Evolutionary conservation across 2,113 vertebrate genomes (phyloP).

Genomic region (Saccopteryx leptura): DNA sequence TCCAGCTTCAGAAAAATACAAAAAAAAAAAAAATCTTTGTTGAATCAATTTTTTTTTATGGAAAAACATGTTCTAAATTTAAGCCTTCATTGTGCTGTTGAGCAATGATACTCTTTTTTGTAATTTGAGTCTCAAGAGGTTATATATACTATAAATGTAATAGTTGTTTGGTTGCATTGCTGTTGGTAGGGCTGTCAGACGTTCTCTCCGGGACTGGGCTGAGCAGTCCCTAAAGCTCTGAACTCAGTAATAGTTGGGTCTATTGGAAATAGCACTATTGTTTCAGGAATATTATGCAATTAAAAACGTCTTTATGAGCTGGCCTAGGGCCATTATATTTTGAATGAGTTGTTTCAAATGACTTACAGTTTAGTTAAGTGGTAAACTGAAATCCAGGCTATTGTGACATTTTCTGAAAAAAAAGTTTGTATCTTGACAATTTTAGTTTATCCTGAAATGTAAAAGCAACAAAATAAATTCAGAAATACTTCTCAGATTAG

Average conservation of each 20-base stretch:
- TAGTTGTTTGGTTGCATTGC: neutral
- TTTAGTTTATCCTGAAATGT: constrained; percentile 25
- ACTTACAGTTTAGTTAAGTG: constrained; percentile 42
- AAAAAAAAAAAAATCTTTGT: neutral
- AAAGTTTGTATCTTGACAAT: neutral
- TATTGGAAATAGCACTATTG: neutral
- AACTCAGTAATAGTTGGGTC: neutral
- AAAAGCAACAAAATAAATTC: neutral
- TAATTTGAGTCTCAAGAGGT: neutral
- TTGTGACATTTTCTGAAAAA: constrained; percentile 22
- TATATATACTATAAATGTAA: neutral
- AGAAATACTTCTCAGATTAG: neutral
- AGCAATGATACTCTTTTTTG: neutral
- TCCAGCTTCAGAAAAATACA: no score
- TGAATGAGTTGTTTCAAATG: neutral
- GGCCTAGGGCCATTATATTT: neutral
- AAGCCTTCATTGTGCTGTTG: neutral
- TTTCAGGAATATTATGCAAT: neutral
- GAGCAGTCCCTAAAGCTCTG: neutral
- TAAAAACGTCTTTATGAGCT: neutral
- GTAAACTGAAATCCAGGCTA: constrained; percentile 44
- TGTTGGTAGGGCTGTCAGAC: neutral
- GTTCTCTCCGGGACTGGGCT: neutral
- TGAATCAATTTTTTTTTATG: constrained; percentile 8
- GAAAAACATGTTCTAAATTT: neutral